Evolutionary conservation across 1,140 invertebrate species (phyloP).

Genomic region (Cecropterus lyciades): DNA sequence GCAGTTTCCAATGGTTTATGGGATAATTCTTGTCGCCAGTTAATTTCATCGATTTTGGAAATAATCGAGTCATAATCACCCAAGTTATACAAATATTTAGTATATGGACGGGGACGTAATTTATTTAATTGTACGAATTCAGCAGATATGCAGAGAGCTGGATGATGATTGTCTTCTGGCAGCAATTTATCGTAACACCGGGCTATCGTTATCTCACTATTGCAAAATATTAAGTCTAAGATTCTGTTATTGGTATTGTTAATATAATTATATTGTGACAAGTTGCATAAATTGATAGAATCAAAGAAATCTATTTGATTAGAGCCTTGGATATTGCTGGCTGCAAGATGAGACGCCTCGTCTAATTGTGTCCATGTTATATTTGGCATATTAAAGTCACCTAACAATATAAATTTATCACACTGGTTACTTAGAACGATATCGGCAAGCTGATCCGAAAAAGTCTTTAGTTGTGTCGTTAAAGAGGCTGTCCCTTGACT

Average conservation of each 20-base stretch:
- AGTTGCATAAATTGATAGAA: constrained; percentile 2
- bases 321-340: background rate
- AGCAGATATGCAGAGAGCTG: background rate
- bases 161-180: constrained; percentile 29
- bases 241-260: constrained; percentile 24
- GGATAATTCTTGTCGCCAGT: constrained; percentile 32
- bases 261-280: constrained; percentile 13
- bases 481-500: constrained; percentile 18
- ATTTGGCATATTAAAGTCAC: constrained; percentile 19
- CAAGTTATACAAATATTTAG: constrained; percentile 1
- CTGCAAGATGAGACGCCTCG: background rate
- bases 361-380: background rate
- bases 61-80: constrained; percentile 33
- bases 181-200: constrained; percentile 8
- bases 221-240: constrained; percentile 35
- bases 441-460: background rate
- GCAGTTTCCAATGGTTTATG: constrained; percentile 12
- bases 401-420: constrained; percentile 9
- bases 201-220: constrained; percentile 14
- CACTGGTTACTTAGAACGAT: background rate
- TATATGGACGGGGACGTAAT: background rate
- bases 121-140: constrained; percentile 15
- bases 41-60: constrained; percentile 16
- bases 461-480: constrained; percentile 7
- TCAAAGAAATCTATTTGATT: constrained; percentile 2